Conservation (phyloP, 2,888 invertebrate species). For the Phyllotreta cruciferae region DNA sequence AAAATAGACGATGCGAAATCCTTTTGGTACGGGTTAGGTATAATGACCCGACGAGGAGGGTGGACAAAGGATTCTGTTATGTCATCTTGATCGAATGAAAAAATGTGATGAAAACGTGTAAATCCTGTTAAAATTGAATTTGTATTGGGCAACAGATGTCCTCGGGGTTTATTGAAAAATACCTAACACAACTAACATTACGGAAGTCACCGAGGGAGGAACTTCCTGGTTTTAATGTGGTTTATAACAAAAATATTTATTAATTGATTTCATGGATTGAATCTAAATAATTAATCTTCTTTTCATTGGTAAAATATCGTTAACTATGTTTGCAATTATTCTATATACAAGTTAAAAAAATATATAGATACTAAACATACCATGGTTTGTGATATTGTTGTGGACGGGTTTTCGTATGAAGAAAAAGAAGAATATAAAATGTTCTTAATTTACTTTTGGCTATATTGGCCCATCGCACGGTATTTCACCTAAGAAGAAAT, state of each 20-base stretch:
- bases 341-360: too few relatives aligned
- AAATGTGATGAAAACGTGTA: slow-evolving; percentile 39
- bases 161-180: slow-evolving; percentile 2
- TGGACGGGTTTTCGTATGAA: not conserved
- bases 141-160: slow-evolving; percentile 31
- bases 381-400: too few relatives aligned
- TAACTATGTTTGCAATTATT: too few relatives aligned
- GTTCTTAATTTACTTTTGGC: slow-evolving; percentile 37
- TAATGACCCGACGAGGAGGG: slow-evolving; percentile 35
- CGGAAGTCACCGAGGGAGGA: too few relatives aligned
- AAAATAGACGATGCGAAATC: slow-evolving; percentile 37
- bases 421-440: slow-evolving; percentile 6
- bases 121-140: slow-evolving; percentile 39
- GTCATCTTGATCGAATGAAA: slow-evolving; percentile 37
- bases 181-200: too few relatives aligned
- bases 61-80: slow-evolving; percentile 39
- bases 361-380: too few relatives aligned
- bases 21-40: slow-evolving; percentile 38
- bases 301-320: too few relatives aligned
- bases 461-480: slow-evolving; percentile 38
- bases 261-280: too few relatives aligned
- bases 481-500: slow-evolving; percentile 45
- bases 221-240: too few relatives aligned
- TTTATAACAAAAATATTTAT: too few relatives aligned
- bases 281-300: too few relatives aligned